phyloP scores from a whole-genome alignment of 2,113 vertebrate species.

The Amblyornis subalaris region DNA sequence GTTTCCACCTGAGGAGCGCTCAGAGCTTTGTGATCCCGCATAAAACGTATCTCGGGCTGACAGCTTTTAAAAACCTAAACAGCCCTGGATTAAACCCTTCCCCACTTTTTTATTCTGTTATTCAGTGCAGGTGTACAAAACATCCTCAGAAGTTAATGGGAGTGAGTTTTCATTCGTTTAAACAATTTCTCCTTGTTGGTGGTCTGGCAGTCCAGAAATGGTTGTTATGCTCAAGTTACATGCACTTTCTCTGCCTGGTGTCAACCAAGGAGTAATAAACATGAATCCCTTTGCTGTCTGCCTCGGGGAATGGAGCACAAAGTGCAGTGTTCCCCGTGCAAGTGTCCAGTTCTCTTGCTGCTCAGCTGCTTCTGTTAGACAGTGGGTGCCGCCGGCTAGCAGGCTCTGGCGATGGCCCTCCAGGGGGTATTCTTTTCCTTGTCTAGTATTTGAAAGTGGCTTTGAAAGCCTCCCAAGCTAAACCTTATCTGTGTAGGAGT shows the following conservation, averaged over 20 bases:
- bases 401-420: neutral
- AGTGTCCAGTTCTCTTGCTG: neutral
- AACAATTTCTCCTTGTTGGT: neutral
- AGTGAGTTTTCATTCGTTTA: neutral
- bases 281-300: neutral
- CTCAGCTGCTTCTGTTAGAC: neutral
- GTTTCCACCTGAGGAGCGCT: rapidly evolving
- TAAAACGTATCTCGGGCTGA: neutral
- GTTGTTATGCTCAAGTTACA: rapidly evolving
- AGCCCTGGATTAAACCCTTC: neutral
- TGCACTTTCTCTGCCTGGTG: rapidly evolving
- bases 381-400: neutral
- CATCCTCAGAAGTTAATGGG: neutral
- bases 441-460: neutral
- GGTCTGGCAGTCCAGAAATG: neutral
- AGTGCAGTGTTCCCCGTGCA: rapidly evolving
- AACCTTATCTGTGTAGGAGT: slow-evolving; percentile 25
- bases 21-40: rapidly evolving
- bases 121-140: neutral
- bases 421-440: neutral
- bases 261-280: neutral
- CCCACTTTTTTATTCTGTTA: neutral
- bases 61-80: neutral
- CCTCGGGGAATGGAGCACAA: neutral
- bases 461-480: neutral